These are phyloP conservation scores for Agrotis puta DNA, from an alignment of 2,888 invertebrate genomes.

Conservation along the genomic window DNA sequence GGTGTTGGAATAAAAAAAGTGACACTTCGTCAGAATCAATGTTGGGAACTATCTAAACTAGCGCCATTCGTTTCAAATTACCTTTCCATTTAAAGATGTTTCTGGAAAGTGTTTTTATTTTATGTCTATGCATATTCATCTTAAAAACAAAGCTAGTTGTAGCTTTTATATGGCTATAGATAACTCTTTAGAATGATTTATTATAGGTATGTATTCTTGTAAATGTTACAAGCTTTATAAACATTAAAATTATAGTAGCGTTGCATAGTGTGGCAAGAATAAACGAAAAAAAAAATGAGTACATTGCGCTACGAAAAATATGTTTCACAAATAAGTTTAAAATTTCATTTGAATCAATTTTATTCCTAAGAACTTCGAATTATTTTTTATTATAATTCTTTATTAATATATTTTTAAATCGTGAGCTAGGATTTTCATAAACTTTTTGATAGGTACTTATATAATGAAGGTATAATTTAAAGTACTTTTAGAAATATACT, in stretches of 20 bases:
- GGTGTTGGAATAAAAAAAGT: too few species aligned
- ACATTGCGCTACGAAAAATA: constrained; percentile 3
- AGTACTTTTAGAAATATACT: neutral
- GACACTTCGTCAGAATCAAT: too few species aligned
- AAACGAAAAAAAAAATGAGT: neutral
- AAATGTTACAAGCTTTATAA: constrained; percentile 32
- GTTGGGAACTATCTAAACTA: neutral
- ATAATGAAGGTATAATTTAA: neutral
- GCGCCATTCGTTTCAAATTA: neutral
- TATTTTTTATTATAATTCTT: neutral
- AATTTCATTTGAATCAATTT: neutral
- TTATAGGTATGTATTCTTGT: constrained; percentile 22
- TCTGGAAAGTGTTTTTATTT: too few species aligned
- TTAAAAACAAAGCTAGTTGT: constrained; percentile 48
- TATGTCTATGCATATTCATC: too few species aligned
- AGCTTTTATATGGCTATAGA: constrained; percentile 72
- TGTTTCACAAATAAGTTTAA: neutral
- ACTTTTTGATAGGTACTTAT: neutral
- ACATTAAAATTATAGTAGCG: constrained; percentile 20
- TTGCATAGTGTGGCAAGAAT: constrained; percentile 12
- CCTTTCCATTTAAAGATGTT: neutral
- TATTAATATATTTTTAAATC: too few species aligned
- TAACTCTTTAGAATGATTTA: constrained; percentile 28
- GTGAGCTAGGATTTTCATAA: neutral
- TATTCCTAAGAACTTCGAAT: neutral